Base-by-base conservation (phyloP, 2,113 vertebrate species). In the Corydoras sp. region DNA sequence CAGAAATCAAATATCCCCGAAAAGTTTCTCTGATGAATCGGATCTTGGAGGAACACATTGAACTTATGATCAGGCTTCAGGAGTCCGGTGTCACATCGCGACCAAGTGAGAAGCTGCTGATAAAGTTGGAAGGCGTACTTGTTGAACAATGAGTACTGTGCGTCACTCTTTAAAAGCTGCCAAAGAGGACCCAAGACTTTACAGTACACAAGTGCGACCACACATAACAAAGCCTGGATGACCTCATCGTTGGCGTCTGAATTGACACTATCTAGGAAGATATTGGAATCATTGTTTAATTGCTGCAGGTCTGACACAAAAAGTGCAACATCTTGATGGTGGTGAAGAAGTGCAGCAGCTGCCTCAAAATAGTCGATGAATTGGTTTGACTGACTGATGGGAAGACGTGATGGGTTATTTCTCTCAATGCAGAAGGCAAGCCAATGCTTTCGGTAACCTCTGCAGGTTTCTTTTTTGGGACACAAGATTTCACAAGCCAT, bases 181-280 rank as follows among this genome's bases (percentile, higher is more conserved):
- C 86, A 89, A 69, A 87, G 88, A 13, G 90, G 90, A 2, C 90
- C 89, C 2, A 91, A 72, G 5, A 91, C 75, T 79, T 91, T 90
- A 75, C 86, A 87, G 81, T 91, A 86, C 35, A 90, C 49, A 2
- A 91, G 59, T 18, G 87, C 89, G 31, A 91, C 72, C 3, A 87
- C 89, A 13, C 90, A 90, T 48, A 88, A 83, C 1, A 91, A 78
- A 62, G 80, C 84, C 76, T 90, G 89, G 61, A 91, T 79, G 13
- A 84, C 72, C 0, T 83, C 59, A 35, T 91, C 89, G 0, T 30
- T 78, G 0, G 88, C 84, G 62, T 91, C 90, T 3, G 84, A 78
- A 0, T 75, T 77, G 0, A 90, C 60, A 3, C 90, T 90, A 72
- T 91, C 88, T 43, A 90, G 81, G 24, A 91, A 63, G 7, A 91